Percentiles rank a stretch among this genome's conserved stretches.
These are phyloP conservation scores for Baccha elongata DNA, from an alignment of 2,888 invertebrate species.

Conservation along the genomic window DNA sequence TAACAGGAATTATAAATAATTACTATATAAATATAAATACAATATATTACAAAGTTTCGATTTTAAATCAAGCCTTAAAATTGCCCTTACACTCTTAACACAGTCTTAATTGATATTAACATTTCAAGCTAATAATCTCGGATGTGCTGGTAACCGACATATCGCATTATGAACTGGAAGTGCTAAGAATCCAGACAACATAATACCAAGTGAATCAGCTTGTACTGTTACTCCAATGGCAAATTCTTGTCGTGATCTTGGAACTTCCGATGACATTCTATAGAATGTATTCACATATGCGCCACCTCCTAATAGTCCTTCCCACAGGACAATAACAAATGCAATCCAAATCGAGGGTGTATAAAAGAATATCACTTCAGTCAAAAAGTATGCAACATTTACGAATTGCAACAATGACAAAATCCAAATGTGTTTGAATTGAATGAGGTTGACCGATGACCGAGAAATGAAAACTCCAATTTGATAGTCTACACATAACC, in stretches of 20 bases:
- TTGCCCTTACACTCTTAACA: not conserved
- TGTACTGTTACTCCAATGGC: conserved; percentile 89
- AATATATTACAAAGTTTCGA: not conserved
- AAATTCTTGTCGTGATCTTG: conserved; percentile 84
- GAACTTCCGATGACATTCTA: conserved; percentile 87
- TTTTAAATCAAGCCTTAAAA: conserved; percentile 17
- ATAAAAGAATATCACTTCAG: conserved; percentile 86
- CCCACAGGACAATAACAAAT: conserved; percentile 87
- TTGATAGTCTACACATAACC: conserved; percentile 81
- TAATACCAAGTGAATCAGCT: conserved; percentile 90
- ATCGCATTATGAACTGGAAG: conserved; percentile 90
- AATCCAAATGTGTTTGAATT: conserved; percentile 91
- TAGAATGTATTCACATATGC: conserved; percentile 94
- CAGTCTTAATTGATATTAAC: not conserved
- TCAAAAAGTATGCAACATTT: conserved; percentile 86
- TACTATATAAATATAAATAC: not conserved
- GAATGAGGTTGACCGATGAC: conserved; percentile 86
- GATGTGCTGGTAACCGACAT: conserved; percentile 84
- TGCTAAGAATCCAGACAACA: conserved; percentile 88
- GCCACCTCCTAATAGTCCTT: conserved; percentile 89
- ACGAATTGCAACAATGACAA: conserved; percentile 87
- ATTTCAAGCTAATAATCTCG: conserved; percentile 1
- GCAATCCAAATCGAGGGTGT: conserved; percentile 87
- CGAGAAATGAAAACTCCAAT: conserved; percentile 71
- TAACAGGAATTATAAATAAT: conserved; percentile 26